Conservation (phyloP, 2,888 invertebrate species). For the Mactromeris polynyma region DNA sequence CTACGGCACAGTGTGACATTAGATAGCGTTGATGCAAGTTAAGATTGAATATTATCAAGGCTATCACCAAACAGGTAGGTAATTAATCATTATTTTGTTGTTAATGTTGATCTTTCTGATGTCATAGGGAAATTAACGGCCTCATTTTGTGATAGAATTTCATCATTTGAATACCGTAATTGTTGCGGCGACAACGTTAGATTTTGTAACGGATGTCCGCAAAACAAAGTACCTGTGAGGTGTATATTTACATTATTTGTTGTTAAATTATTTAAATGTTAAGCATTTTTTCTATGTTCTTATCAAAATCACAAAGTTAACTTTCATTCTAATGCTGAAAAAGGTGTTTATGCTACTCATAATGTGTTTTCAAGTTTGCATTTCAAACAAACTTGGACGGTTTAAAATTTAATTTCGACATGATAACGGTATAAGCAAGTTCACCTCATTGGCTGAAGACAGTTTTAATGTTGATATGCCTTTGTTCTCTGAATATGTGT, state of each 20-base stretch:
- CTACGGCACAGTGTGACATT: background rate
- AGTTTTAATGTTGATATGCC: no score
- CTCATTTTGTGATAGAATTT: conserved; percentile 40
- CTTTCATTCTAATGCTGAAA: no score
- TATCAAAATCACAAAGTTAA: no score
- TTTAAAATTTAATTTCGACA: no score
- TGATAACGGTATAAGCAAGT: no score
- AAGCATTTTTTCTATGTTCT: no score
- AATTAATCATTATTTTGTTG: conserved; percentile 62
- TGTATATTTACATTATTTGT: background rate
- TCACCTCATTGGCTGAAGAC: no score
- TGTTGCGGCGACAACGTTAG: background rate
- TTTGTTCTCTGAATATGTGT: no score
- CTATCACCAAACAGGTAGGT: conserved; percentile 41
- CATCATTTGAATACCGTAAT: conserved; percentile 23
- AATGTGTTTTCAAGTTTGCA: no score
- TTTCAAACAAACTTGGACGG: no score
- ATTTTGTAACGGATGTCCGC: conserved; percentile 5
- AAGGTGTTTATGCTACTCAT: no score
- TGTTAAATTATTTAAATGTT: background rate
- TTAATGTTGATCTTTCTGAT: conserved; percentile 53
- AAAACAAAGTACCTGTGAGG: background rate
- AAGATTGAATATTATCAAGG: conserved; percentile 33
- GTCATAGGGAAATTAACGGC: conserved; percentile 34
- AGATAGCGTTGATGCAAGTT: conserved; percentile 37